phyloP scores from a whole-genome alignment of 2,888 invertebrate genomes.

The Arenicola marina region DNA sequence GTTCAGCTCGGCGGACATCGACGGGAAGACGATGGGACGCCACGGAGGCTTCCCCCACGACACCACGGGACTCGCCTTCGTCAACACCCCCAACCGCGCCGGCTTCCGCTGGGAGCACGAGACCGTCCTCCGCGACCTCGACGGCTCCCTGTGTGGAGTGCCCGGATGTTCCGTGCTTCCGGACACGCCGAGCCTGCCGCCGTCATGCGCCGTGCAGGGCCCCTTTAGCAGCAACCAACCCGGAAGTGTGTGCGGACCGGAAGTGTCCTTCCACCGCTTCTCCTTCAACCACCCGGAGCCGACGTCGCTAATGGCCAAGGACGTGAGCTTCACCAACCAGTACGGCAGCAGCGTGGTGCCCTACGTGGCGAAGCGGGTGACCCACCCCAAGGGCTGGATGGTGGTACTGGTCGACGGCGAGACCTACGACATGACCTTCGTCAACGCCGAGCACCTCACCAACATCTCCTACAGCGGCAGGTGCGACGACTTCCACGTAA shows the following conservation, averaged over 20 bases:
- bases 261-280: slow-evolving; percentile 44
- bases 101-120: slow-evolving; percentile 30
- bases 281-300: slow-evolving; percentile 47
- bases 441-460: slow-evolving; percentile 39
- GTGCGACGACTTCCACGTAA: slow-evolving; percentile 36
- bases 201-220: not conserved
- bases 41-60: slow-evolving; percentile 43
- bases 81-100: slow-evolving; percentile 31
- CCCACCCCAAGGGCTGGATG: slow-evolving; percentile 48
- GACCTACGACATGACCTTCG: slow-evolving; percentile 37
- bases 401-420: slow-evolving; percentile 35
- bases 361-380: slow-evolving; percentile 40
- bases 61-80: slow-evolving; percentile 29
- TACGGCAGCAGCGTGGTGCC: slow-evolving; percentile 34
- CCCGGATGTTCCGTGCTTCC: slow-evolving; percentile 7
- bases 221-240: slow-evolving; percentile 11
- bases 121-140: slow-evolving; percentile 37
- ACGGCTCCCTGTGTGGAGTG: slow-evolving; percentile 42
- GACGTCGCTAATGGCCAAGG: slow-evolving; percentile 37
- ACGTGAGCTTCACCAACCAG: slow-evolving; percentile 33
- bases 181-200: not conserved
- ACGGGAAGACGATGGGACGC: slow-evolving; percentile 6
- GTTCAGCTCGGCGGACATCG: not conserved
- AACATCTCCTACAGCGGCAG: slow-evolving; percentile 45
- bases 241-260: slow-evolving; percentile 37